Conservation (phyloP, 2,888 invertebrate genomes). For the Noctua comes region DNA sequence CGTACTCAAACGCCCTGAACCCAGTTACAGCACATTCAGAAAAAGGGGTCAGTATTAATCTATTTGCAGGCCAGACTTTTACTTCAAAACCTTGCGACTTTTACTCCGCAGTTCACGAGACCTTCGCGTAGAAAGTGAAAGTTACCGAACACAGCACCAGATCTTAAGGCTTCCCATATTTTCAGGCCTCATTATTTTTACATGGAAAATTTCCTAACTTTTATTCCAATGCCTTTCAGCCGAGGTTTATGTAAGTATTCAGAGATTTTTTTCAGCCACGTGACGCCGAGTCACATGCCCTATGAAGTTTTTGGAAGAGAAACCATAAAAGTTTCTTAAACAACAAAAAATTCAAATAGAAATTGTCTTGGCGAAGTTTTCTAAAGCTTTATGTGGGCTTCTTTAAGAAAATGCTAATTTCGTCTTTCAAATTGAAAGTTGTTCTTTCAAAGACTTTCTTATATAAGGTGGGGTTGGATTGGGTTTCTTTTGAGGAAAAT, state of each 20-base stretch:
- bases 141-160: neutral
- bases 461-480: constrained; percentile 49
- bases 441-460: constrained; percentile 47
- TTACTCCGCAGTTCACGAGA: constrained; percentile 35
- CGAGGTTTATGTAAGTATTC: constrained; percentile 49
- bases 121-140: neutral
- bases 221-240: constrained; percentile 1
- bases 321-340: constrained; percentile 20
- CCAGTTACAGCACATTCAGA: constrained; percentile 10
- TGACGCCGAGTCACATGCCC: constrained; percentile 59
- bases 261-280: constrained; percentile 46
- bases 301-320: constrained; percentile 29
- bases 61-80: constrained; percentile 43
- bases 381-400: constrained; percentile 19
- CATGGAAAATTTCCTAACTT: constrained; percentile 18
- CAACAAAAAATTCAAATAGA: constrained; percentile 51
- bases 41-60: constrained; percentile 26
- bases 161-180: constrained; percentile 28
- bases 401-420: constrained; percentile 33
- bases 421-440: constrained; percentile 25
- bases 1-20: constrained; percentile 11
- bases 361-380: constrained; percentile 33
- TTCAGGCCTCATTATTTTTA: constrained; percentile 51
- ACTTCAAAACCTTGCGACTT: constrained; percentile 9
- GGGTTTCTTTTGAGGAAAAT: constrained; percentile 8